Evolutionary conservation across 2,113 vertebrate genomes (phyloP).

Genomic region (Cathartes aura): DNA sequence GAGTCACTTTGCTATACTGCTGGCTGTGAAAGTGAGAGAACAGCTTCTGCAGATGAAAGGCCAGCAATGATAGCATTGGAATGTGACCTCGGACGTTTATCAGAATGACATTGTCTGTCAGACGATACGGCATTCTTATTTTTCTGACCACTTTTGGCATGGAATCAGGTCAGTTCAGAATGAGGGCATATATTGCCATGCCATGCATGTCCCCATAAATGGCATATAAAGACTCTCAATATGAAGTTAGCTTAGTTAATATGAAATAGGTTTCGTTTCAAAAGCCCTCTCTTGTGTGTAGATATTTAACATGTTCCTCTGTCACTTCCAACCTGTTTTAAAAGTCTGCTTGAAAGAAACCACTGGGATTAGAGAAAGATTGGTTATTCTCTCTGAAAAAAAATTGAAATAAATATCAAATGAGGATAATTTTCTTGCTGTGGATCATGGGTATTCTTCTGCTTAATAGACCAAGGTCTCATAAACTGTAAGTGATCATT

Average conservation of each 20-base stretch:
- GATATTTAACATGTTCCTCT: neutral
- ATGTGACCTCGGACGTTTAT: conserved; percentile 19
- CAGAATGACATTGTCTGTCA: neutral
- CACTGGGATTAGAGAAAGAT: neutral
- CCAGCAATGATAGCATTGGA: conserved; percentile 1
- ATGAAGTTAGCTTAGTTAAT: neutral
- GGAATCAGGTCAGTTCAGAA: neutral
- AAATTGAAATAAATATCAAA: neutral
- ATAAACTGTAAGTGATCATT: neutral
- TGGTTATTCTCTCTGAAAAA: neutral
- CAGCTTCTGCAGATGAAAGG: conserved; percentile 5
- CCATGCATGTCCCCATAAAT: neutral
- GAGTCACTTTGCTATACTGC: neutral
- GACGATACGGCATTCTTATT: neutral
- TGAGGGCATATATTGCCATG: neutral
- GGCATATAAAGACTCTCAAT: neutral
- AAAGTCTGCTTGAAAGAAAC: neutral
- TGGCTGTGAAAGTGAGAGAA: neutral
- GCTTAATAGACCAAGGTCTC: neutral
- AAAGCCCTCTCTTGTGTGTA: neutral
- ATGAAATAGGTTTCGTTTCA: neutral
- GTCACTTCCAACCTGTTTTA: neutral
- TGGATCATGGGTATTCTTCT: neutral
- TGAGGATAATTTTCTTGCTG: neutral
- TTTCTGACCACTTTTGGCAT: neutral